Conservation (phyloP, 2,113 vertebrate species). For the Microcebus tavaratra region DNA sequence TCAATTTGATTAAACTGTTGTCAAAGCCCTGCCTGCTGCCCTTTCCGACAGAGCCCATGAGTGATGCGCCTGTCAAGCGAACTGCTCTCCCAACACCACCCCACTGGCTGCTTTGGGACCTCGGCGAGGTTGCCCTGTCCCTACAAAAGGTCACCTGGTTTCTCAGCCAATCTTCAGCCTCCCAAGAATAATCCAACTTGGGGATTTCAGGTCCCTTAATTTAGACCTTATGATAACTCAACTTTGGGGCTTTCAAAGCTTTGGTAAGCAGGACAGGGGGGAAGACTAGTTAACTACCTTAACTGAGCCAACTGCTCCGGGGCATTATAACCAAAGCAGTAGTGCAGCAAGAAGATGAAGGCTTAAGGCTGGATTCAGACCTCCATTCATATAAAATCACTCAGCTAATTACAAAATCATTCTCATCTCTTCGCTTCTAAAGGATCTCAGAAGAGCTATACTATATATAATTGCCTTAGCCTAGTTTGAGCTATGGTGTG, state of each 20-base stretch:
- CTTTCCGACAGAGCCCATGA: neutral
- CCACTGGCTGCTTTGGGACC: neutral
- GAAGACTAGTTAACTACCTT: neutral
- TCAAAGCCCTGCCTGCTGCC: neutral
- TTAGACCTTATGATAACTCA: neutral
- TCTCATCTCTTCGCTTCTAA: neutral
- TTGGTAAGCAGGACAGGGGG: neutral
- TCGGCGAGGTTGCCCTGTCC: too few species aligned
- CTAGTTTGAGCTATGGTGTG: neutral
- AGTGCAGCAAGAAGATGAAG: neutral
- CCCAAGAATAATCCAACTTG: slow-evolving; percentile 19
- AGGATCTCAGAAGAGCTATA: neutral
- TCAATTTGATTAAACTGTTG: neutral
- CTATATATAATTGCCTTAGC: neutral
- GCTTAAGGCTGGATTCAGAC: neutral
- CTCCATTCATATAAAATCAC: neutral
- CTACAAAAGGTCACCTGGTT: neutral
- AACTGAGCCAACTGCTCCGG: neutral
- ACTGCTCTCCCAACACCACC: rapidly evolving
- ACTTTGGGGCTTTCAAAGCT: neutral
- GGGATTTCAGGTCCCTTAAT: neutral
- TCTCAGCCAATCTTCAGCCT: neutral
- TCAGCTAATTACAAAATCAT: neutral
- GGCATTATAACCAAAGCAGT: neutral
- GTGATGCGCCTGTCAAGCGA: neutral